Evolutionary conservation across 2,113 vertebrate species (phyloP).

Genomic region (Sisor rabdophorus): DNA sequence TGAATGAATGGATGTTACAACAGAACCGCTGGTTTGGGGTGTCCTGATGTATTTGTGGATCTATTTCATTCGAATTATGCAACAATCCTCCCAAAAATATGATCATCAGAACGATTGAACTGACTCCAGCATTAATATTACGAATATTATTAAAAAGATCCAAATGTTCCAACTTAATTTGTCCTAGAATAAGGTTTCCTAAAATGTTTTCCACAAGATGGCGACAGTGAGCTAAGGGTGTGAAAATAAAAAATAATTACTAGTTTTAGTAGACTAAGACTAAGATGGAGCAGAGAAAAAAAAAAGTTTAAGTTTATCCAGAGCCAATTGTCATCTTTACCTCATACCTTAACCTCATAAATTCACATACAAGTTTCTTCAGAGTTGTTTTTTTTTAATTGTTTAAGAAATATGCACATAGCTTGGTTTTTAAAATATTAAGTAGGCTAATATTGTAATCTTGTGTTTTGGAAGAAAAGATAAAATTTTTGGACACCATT

Average conservation of each 20-base stretch:
- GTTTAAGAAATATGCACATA: neutral
- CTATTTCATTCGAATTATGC: too few species aligned
- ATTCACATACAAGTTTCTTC: neutral
- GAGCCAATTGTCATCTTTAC: neutral
- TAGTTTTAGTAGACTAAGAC: too few species aligned
- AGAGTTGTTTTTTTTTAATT: neutral
- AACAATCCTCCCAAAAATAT: too few species aligned
- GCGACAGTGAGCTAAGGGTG: constrained; percentile 3
- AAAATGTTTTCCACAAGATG: constrained; percentile 29
- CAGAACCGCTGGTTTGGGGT: too few species aligned
- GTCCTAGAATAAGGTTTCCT: neutral
- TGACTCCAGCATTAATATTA: neutral
- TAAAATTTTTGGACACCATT: neutral
- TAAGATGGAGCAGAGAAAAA: too few species aligned
- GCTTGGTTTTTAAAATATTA: neutral
- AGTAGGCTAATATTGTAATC: too few species aligned
- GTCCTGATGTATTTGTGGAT: too few species aligned
- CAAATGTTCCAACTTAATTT: neutral
- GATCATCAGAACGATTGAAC: too few species aligned
- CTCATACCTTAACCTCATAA: neutral
- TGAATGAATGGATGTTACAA: too few species aligned
- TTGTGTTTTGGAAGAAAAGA: too few species aligned
- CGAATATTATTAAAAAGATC: neutral
- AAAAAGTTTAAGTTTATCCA: neutral
- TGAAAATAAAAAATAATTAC: neutral